Evolutionary conservation across 2,797 vertebrate species (phyloP).

Genomic region (Alauda arvensis): DNA sequence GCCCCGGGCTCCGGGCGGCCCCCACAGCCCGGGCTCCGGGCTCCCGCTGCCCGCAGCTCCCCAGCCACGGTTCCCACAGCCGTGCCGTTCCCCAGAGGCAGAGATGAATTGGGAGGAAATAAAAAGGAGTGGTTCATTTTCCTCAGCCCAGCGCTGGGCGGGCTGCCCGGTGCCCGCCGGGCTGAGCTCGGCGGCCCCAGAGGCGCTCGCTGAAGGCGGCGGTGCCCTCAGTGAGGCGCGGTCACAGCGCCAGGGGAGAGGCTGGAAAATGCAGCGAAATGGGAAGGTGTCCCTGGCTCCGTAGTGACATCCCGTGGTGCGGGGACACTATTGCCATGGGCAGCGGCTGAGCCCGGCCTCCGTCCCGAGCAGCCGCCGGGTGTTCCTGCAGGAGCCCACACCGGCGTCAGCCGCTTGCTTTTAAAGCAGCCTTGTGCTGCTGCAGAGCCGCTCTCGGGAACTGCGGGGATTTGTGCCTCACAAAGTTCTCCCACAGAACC

Average conservation of each 20-base stretch:
- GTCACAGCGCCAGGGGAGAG: not conserved
- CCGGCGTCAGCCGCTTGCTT: accelerated
- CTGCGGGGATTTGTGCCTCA: not conserved
- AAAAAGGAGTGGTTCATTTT: not conserved
- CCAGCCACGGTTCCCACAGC: too few species aligned
- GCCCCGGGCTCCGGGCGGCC: not conserved
- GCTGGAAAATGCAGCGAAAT: not conserved
- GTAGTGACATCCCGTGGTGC: conserved; percentile 44
- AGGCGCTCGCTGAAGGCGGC: not conserved
- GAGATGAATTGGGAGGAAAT: not conserved
- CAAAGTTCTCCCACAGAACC: not conserved
- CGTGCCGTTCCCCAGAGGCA: not conserved
- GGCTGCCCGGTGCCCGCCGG: not conserved
- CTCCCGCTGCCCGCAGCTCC: not conserved
- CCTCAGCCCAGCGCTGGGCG: not conserved
- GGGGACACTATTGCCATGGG: not conserved
- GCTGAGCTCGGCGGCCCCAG: not conserved
- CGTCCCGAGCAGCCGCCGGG: not conserved
- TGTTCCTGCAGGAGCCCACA: accelerated
- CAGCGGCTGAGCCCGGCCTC: not conserved
- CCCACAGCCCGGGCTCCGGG: not conserved
- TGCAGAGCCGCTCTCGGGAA: not conserved
- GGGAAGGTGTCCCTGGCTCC: not conserved
- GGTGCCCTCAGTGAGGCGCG: not conserved
- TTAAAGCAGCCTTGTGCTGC: not conserved